A percentile compares a stretch with the other conserved stretches of the same genome.
phyloP scores from a whole-genome alignment of 2,888 invertebrate genomes.

The Coelinius sp. region DNA sequence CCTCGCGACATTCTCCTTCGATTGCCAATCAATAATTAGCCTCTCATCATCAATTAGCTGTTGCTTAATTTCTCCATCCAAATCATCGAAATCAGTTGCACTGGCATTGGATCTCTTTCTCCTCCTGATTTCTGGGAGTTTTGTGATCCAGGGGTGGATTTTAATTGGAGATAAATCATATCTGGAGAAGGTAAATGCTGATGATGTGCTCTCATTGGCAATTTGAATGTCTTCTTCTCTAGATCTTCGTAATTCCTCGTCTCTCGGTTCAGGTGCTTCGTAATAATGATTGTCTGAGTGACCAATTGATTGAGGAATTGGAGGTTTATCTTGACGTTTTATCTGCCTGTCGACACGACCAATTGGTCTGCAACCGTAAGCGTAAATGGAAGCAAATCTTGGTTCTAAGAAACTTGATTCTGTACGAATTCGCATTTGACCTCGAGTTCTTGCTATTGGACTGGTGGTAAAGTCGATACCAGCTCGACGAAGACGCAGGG shows the following conservation, averaged over 20 bases:
- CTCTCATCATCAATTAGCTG: neutral
- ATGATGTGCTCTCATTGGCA: constrained; percentile 57
- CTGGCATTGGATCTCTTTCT: constrained; percentile 25
- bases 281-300: too few species aligned
- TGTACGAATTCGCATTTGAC: constrained; percentile 82
- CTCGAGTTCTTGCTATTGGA: constrained; percentile 78
- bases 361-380: constrained; percentile 81
- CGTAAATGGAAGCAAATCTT: constrained; percentile 87
- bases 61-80: constrained; percentile 43
- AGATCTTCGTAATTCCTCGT: constrained; percentile 23
- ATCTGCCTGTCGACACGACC: constrained; percentile 60
- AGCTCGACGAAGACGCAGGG: constrained; percentile 81
- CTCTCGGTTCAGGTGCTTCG: constrained; percentile 61
- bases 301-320: constrained; percentile 28
- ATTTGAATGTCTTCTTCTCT: constrained; percentile 58
- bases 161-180: constrained; percentile 55
- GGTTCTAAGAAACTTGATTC: constrained; percentile 89
- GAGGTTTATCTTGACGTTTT: constrained; percentile 61
- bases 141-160: constrained; percentile 63
- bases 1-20: constrained; percentile 77
- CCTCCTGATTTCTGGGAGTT: constrained; percentile 46
- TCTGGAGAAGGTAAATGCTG: constrained; percentile 48
- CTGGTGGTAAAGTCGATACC: constrained; percentile 83
- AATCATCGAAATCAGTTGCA: constrained; percentile 40
- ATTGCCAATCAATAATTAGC: constrained; percentile 59